Percentiles rank a stretch among this genome's conserved stretches.
Conservation (phyloP, 2,113 vertebrate species). For the Saguinus imperator region DNA sequence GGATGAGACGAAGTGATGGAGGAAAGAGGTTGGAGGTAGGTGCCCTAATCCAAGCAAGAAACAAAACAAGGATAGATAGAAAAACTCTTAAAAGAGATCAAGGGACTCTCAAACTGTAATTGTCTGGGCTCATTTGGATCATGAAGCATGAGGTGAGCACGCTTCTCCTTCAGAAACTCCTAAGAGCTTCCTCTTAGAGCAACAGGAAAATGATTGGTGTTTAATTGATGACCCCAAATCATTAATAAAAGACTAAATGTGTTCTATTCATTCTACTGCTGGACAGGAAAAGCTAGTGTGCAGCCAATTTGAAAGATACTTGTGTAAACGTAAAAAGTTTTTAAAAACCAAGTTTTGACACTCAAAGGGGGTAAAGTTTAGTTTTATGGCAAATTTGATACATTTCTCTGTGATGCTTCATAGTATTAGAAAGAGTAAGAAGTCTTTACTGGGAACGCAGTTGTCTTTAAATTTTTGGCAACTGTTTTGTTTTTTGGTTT, state of each 20-base stretch:
- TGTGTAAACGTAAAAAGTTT: neutral
- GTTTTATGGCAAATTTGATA: neutral
- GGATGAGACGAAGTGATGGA: neutral
- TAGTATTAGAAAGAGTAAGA: constrained; percentile 20
- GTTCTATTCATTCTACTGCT: neutral
- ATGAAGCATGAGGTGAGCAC: neutral
- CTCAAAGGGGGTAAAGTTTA: neutral
- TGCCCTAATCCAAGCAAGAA: neutral
- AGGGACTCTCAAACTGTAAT: neutral
- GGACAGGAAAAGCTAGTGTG: neutral
- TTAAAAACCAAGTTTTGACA: constrained; percentile 34
- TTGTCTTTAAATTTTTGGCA: constrained; percentile 53
- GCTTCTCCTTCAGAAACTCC: neutral
- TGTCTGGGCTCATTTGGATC: neutral
- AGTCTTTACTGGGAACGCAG: constrained; percentile 43
- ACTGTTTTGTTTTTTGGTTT: too few species aligned
- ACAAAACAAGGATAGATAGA: neutral
- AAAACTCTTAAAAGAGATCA: neutral
- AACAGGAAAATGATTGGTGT: neutral
- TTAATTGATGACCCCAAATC: neutral
- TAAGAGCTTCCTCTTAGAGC: neutral
- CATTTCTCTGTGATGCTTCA: neutral
- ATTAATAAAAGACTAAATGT: neutral
- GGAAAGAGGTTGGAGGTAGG: neutral
- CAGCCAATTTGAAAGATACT: neutral